Conservation (phyloP, 2,888 invertebrate genomes). For the Cephus pygmeus region DNA sequence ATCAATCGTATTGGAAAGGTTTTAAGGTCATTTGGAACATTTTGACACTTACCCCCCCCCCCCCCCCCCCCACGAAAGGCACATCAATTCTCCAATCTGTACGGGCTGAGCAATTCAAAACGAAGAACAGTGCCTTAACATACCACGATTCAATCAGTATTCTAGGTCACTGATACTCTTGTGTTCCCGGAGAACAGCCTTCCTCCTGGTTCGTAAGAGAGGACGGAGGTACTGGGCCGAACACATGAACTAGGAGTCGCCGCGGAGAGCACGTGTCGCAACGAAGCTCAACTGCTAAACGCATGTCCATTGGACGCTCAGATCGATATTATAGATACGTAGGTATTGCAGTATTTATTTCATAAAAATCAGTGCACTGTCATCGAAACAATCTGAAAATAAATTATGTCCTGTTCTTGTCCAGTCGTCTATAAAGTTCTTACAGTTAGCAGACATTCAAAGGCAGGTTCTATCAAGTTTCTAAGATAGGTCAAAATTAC, state of each 20-base stretch:
- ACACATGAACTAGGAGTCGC: constrained; percentile 17
- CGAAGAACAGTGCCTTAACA: too few species aligned
- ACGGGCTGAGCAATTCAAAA: too few species aligned
- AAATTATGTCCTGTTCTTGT: neutral
- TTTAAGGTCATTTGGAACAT: neutral
- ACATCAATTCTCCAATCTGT: constrained; percentile 20
- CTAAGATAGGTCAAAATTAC: too few species aligned
- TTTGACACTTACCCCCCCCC: constrained; percentile 16
- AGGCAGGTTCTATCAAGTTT: too few species aligned
- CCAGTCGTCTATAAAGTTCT: neutral
- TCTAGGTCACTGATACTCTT: too few species aligned
- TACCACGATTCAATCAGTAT: too few species aligned
- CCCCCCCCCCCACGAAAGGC: constrained; percentile 25
- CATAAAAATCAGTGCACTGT: neutral
- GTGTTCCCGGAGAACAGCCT: too few species aligned
- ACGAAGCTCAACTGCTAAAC: constrained; percentile 32
- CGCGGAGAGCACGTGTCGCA: constrained; percentile 28
- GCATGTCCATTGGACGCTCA: constrained; percentile 28
- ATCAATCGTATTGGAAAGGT: too few species aligned
- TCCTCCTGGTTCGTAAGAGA: too few species aligned
- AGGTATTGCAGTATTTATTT: constrained; percentile 6
- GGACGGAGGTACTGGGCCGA: too few species aligned
- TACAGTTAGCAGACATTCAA: neutral
- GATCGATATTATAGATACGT: constrained; percentile 26
- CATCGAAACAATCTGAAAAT: neutral